A percentile compares a stretch with the other conserved stretches of the same genome.
Conservation (phyloP, 2,888 invertebrate genomes). For the Antheraea yamamai region DNA sequence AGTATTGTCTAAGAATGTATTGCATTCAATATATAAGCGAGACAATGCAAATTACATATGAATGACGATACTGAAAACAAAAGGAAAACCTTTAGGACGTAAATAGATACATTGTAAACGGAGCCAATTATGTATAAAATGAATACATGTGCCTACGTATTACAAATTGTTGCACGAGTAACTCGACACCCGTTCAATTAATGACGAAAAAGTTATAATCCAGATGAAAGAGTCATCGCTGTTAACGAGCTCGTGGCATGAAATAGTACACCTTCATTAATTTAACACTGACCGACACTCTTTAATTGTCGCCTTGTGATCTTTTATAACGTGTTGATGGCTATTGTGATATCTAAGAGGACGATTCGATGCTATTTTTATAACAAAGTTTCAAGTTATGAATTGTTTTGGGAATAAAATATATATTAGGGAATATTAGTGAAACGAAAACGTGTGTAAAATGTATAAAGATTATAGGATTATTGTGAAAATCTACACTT, state of each 20-base stretch:
- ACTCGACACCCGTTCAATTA: constrained; percentile 49
- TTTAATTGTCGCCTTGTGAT: constrained; percentile 46
- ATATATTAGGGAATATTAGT: neutral
- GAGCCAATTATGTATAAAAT: constrained; percentile 24
- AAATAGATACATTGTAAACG: constrained; percentile 9
- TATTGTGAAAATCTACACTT: too few species aligned
- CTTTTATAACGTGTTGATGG: constrained; percentile 42
- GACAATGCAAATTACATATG: neutral
- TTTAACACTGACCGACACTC: constrained; percentile 48
- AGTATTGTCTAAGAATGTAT: too few species aligned
- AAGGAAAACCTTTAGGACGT: neutral
- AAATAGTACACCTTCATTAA: constrained; percentile 62
- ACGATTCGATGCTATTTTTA: neutral
- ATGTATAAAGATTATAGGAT: too few species aligned
- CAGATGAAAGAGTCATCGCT: constrained; percentile 47
- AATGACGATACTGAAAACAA: neutral
- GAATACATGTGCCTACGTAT: constrained; percentile 9
- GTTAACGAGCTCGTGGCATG: constrained; percentile 48
- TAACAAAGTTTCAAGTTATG: neutral
- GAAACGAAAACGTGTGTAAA: neutral
- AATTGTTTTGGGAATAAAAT: neutral
- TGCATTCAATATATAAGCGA: neutral
- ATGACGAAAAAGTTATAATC: constrained; percentile 35
- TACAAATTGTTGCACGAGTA: constrained; percentile 31
- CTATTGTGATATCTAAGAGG: constrained; percentile 14